Evolutionary conservation across 2,888 invertebrate species (phyloP).

Genomic region (Uropetala carovei): DNA sequence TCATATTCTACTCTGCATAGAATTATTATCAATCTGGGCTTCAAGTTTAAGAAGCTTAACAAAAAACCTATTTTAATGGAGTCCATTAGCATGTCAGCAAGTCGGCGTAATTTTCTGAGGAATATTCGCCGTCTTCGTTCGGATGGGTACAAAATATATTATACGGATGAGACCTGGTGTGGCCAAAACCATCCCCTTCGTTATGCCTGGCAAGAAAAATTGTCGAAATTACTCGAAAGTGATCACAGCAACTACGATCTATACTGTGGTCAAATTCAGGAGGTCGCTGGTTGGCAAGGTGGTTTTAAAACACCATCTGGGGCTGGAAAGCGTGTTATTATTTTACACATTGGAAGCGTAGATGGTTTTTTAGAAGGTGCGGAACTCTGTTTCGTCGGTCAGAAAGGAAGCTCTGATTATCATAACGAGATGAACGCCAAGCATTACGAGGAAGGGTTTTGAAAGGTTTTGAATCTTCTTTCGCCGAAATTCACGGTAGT

Average conservation of each 20-base stretch:
- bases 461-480: constrained; percentile 55
- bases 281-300: not conserved
- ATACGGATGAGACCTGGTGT: constrained; percentile 48
- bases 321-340: constrained; percentile 24
- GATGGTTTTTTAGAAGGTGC: constrained; percentile 43
- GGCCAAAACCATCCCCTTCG: not conserved
- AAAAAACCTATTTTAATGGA: too few relatives aligned
- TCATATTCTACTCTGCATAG: too few relatives aligned
- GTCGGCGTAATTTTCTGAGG: not conserved
- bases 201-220: not conserved
- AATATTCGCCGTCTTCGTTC: not conserved
- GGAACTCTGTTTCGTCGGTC: constrained; percentile 24
- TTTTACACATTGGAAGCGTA: not conserved
- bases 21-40: too few relatives aligned
- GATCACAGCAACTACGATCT: not conserved
- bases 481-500: constrained; percentile 61
- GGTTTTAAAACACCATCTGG: constrained; percentile 41
- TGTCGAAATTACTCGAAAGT: not conserved
- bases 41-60: too few relatives aligned
- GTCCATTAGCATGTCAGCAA: too few relatives aligned
- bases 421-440: constrained; percentile 65
- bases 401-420: constrained; percentile 64
- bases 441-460: constrained; percentile 65
- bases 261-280: constrained; percentile 18
- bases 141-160: not conserved